These are phyloP conservation scores for Cardiocondyla obscurior DNA, from an alignment of 1,140 invertebrate genomes.

Conservation along the genomic window DNA sequence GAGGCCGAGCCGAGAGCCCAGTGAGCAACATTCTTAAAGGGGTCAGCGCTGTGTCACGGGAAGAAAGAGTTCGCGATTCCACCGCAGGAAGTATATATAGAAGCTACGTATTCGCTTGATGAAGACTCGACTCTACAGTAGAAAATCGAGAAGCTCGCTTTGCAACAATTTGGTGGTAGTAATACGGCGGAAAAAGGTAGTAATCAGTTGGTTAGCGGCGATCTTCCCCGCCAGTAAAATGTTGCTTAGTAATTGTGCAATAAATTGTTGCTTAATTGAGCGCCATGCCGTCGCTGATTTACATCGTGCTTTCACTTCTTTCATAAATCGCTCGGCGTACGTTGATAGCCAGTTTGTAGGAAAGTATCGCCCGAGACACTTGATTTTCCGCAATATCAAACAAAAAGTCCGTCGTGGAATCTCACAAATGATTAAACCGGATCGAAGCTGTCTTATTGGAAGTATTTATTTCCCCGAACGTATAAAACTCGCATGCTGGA, in stretches of 20 bases:
- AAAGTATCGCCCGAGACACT: not conserved
- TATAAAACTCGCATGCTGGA: not conserved
- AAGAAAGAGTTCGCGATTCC: conserved; percentile 54
- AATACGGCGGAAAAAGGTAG: no score
- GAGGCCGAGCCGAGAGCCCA: conserved; percentile 44
- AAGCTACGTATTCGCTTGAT: conserved; percentile 25
- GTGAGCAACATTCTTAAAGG: conserved; percentile 59
- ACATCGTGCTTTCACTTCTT: conserved; percentile 67
- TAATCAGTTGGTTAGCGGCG: conserved; percentile 31
- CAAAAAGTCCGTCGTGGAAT: not conserved
- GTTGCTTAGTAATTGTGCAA: conserved; percentile 65
- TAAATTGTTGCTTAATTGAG: conserved; percentile 70
- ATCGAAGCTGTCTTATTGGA: conserved; percentile 9
- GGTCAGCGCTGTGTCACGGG: conserved; percentile 59
- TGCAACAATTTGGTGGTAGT: not conserved
- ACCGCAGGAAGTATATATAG: conserved; percentile 26
- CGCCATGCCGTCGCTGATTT: conserved; percentile 62
- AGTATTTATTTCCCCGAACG: not conserved
- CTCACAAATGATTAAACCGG: conserved; percentile 32
- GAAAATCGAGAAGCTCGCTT: not conserved
- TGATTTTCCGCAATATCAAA: conserved; percentile 41
- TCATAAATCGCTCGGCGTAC: conserved; percentile 61
- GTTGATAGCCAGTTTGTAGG: conserved; percentile 12
- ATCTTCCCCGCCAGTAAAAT: conserved; percentile 44
- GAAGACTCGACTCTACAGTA: not conserved